A percentile compares a stretch with the other conserved stretches of the same genome.
These are phyloP conservation scores for Drosophila infuscata DNA, from an alignment of 2,888 invertebrate genomes.

Conservation along the genomic window DNA sequence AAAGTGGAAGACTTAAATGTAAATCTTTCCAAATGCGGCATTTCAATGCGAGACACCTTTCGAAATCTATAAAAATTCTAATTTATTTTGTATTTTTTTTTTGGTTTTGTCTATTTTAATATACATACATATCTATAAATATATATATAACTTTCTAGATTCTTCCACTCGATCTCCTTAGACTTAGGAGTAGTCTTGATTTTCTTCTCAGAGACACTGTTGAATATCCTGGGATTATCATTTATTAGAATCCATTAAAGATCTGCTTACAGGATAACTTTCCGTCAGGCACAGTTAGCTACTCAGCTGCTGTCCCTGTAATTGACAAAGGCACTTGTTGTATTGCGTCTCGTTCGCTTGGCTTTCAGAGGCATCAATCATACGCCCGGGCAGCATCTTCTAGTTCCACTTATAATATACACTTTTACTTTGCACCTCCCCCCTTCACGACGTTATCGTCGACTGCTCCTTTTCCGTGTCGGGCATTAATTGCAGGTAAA, in stretches of 20 bases:
- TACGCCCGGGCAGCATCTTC: background rate
- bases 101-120: background rate
- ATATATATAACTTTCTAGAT: background rate
- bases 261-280: background rate
- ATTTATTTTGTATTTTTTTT: background rate
- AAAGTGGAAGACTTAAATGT: background rate
- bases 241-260: background rate
- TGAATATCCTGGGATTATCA: background rate
- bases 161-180: background rate
- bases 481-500: slow-evolving; percentile 70
- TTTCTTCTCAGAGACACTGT: too few relatives aligned
- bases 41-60: background rate
- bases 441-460: background rate
- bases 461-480: slow-evolving; percentile 12
- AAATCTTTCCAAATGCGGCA: background rate
- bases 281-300: background rate
- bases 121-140: background rate
- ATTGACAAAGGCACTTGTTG: background rate
- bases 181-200: background rate
- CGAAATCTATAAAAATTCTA: background rate
- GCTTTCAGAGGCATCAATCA: slow-evolving; percentile 10
- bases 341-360: background rate
- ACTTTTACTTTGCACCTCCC: background rate
- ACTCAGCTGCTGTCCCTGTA: background rate
- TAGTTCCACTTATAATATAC: background rate